phyloP scores from a whole-genome alignment of 1,140 invertebrate genomes.

The Camponotus vicinus region DNA sequence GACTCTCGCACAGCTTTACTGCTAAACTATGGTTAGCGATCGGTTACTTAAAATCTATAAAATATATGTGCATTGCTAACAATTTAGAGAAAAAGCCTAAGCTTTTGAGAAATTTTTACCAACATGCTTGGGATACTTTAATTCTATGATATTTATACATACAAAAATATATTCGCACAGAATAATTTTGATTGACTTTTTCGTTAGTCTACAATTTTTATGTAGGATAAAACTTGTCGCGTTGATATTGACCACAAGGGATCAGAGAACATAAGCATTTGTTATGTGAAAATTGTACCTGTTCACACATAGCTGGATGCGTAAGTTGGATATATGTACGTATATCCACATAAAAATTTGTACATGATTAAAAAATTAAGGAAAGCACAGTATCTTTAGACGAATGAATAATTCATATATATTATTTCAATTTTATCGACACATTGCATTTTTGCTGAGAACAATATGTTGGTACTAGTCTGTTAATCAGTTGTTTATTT shows the following conservation, averaged over 20 bases:
- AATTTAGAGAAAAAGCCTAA: constrained; percentile 40
- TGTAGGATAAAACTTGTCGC: constrained; percentile 37
- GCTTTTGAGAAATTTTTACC: constrained; percentile 44
- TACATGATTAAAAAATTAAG: constrained; percentile 2
- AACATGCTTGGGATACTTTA: constrained; percentile 31
- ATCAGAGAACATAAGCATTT: constrained; percentile 44
- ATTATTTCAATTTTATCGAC: background rate
- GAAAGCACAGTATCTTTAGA: background rate
- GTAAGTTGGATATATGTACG: constrained; percentile 24
- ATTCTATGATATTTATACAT: constrained; percentile 13
- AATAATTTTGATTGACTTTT: background rate
- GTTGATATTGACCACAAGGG: constrained; percentile 29
- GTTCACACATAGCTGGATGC: constrained; percentile 58
- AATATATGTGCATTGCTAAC: constrained; percentile 31
- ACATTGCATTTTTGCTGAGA: constrained; percentile 1
- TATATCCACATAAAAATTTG: background rate
- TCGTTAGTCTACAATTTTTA: constrained; percentile 6
- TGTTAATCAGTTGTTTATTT: constrained; percentile 35
- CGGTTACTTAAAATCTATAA: constrained; percentile 62
- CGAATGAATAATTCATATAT: constrained; percentile 5
- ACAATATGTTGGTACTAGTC: constrained; percentile 21
- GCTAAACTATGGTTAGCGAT: constrained; percentile 52
- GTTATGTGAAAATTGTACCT: constrained; percentile 72
- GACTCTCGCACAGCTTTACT: constrained; percentile 65
- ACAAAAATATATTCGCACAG: constrained; percentile 26